phyloP scores from a whole-genome alignment of 2,888 invertebrate genomes.

The Pollenia labialis region DNA sequence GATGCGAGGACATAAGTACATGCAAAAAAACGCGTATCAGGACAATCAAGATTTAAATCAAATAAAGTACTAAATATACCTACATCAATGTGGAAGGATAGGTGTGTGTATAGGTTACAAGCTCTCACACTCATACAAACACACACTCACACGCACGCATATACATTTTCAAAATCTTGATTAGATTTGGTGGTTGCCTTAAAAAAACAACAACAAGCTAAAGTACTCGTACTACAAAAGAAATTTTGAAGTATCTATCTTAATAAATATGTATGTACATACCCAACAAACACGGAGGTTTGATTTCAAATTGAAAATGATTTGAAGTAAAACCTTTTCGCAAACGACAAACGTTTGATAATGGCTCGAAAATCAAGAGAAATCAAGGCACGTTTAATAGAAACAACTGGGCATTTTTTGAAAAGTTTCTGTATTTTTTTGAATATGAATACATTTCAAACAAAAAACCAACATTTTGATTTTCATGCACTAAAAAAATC shows the following conservation, averaged over 20 bases:
- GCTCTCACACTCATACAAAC: neutral
- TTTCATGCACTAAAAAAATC: too few relatives aligned
- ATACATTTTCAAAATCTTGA: constrained; percentile 43
- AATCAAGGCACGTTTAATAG: too few relatives aligned
- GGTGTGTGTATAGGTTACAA: constrained; percentile 11
- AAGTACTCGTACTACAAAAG: constrained; percentile 23
- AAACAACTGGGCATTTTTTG: too few relatives aligned
- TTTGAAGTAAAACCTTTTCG: too few relatives aligned
- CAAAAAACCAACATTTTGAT: too few relatives aligned
- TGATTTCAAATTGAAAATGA: too few relatives aligned
- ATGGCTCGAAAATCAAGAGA: too few relatives aligned
- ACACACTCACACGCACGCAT: constrained; percentile 30
- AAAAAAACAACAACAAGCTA: constrained; percentile 29
- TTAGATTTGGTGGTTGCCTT: constrained; percentile 54
- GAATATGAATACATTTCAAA: too few relatives aligned
- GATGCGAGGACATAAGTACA: constrained; percentile 43
- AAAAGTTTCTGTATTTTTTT: too few relatives aligned
- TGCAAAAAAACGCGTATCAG: constrained; percentile 60
- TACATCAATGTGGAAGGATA: neutral
- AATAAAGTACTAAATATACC: constrained; percentile 4
- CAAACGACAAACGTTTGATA: too few relatives aligned
- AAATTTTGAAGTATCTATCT: neutral
- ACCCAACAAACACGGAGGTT: too few relatives aligned
- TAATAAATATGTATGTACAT: too few relatives aligned
- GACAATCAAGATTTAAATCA: constrained; percentile 75